Percentiles rank a stretch among this genome's conserved stretches.
Conservation (phyloP, 2,888 invertebrate genomes). For the Steromphala cineraria region DNA sequence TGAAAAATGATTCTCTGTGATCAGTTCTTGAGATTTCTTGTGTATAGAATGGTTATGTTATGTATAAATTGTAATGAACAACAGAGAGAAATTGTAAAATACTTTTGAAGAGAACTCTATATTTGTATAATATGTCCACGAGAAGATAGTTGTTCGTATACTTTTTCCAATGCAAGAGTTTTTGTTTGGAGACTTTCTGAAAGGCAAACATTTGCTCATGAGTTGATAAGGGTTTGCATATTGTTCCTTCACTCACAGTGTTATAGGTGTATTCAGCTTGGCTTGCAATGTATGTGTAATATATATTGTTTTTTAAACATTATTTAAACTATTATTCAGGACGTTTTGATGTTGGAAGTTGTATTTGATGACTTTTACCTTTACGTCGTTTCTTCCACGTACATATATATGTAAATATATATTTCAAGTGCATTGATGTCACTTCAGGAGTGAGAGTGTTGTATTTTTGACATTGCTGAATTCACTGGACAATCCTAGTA, state of each 20-base stretch:
- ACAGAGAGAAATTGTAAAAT: not conserved
- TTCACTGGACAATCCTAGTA: slow-evolving; percentile 1
- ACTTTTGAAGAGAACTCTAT: slow-evolving; percentile 2
- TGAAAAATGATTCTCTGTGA: not conserved
- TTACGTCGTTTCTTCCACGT: slow-evolving; percentile 1
- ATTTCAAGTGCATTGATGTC: slow-evolving; percentile 3
- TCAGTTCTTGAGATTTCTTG: not conserved
- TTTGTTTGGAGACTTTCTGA: not conserved
- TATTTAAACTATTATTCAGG: slow-evolving; percentile 15
- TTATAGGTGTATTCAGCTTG: not conserved
- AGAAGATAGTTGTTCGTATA: not conserved
- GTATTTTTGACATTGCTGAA: not conserved
- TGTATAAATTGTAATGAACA: slow-evolving; percentile 11
- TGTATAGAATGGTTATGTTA: not conserved
- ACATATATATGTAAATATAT: not conserved
- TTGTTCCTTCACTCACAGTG: not conserved
- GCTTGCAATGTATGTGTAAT: not conserved
- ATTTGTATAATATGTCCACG: slow-evolving; percentile 4
- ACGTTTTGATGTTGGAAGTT: not conserved
- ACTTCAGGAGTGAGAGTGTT: not conserved
- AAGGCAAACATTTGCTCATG: not conserved
- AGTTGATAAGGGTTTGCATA: not conserved
- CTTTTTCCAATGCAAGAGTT: not conserved
- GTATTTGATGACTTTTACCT: not conserved
- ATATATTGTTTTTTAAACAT: not conserved